Evolutionary conservation across 2,888 invertebrate species (phyloP).

Genomic region (Eubasilissa splendida): DNA sequence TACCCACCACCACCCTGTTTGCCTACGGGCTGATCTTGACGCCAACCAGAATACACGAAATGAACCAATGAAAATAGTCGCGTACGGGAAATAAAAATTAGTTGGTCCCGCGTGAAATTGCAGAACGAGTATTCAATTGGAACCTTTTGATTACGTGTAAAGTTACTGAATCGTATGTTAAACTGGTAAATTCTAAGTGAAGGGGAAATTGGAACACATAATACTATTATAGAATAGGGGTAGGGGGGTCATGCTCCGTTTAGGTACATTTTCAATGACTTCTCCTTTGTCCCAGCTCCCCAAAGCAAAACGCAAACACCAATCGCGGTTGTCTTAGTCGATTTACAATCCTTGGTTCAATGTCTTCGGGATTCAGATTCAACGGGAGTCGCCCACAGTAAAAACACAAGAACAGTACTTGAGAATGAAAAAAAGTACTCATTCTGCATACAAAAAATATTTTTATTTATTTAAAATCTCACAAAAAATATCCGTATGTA

Average conservation of each 20-base stretch:
- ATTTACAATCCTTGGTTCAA: neutral
- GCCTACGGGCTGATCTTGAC: neutral
- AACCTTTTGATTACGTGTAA: neutral
- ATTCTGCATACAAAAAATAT: too few relatives aligned
- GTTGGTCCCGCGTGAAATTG: neutral
- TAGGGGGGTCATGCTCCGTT: slow-evolving; percentile 29
- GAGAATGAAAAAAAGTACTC: too few relatives aligned
- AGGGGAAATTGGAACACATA: slow-evolving; percentile 10
- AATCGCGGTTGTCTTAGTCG: slow-evolving; percentile 25
- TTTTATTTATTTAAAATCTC: too few relatives aligned
- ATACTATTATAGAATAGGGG: slow-evolving; percentile 31
- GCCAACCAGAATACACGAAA: neutral
- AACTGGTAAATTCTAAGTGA: neutral
- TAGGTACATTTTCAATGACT: slow-evolving; percentile 36
- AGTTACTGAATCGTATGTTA: neutral
- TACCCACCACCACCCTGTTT: slow-evolving; percentile 40
- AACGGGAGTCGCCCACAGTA: too few relatives aligned
- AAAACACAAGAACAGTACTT: too few relatives aligned
- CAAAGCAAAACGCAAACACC: slow-evolving; percentile 28
- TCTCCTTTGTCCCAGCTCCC: slow-evolving; percentile 25
- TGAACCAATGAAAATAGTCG: neutral
- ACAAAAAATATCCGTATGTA: too few relatives aligned
- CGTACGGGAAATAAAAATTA: neutral
- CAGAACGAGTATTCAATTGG: neutral
- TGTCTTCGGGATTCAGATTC: neutral